phyloP scores from a whole-genome alignment of 2,113 vertebrate species.

The Melanerpes aurifrons region DNA sequence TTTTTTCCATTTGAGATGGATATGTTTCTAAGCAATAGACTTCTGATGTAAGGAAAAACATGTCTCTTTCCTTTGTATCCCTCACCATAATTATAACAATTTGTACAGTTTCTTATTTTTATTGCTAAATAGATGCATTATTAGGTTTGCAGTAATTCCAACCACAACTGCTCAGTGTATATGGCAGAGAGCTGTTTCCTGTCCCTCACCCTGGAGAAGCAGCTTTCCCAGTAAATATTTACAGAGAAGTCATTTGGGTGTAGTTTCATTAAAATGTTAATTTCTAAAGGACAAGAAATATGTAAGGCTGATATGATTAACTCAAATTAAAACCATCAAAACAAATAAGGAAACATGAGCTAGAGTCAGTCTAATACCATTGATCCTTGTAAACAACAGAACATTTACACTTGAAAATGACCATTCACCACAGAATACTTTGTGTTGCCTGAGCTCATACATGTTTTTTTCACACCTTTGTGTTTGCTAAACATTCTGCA shows the following conservation, averaged over 20 bases:
- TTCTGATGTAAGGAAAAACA: background rate
- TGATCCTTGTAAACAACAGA: background rate
- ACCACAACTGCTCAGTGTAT: background rate
- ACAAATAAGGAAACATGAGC: background rate
- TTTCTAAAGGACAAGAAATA: conserved; percentile 24
- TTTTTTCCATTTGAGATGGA: conserved; percentile 3
- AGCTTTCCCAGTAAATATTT: conserved; percentile 46
- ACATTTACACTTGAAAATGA: background rate
- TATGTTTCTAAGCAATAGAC: conserved; percentile 7
- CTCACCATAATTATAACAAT: background rate
- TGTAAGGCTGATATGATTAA: background rate
- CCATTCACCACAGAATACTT: background rate
- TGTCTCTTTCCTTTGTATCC: background rate
- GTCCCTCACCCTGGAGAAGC: background rate
- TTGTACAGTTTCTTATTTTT: background rate
- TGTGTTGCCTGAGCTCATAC: background rate
- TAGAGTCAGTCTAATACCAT: background rate
- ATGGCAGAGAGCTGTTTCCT: background rate
- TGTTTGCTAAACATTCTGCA: background rate
- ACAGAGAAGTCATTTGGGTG: background rate
- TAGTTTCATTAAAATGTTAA: conserved; percentile 29
- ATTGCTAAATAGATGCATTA: background rate
- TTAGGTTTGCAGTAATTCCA: conserved; percentile 26
- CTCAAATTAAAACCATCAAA: background rate
- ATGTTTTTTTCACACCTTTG: background rate